Evolutionary conservation across 1,140 invertebrate species (phyloP).

Genomic region (Cyclina sinensis): DNA sequence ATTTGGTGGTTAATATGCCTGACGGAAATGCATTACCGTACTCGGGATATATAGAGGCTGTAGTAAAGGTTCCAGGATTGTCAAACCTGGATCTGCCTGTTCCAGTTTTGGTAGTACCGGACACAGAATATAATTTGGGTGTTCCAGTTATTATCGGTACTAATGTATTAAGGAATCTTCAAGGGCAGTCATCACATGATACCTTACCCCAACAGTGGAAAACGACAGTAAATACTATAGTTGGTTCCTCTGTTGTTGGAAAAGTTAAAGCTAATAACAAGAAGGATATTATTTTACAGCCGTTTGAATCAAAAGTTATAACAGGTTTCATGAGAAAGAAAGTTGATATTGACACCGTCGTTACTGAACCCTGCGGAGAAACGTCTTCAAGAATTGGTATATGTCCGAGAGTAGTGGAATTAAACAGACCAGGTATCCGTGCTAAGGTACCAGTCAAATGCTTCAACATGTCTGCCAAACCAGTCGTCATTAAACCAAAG

Average conservation of each 20-base stretch:
- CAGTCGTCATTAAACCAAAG: background rate
- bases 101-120: background rate
- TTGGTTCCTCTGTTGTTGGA: background rate
- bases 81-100: background rate
- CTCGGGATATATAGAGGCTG: background rate
- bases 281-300: background rate
- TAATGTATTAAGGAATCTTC: background rate
- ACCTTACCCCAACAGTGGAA: background rate
- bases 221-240: background rate
- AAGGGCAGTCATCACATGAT: background rate
- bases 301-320: background rate
- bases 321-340: background rate
- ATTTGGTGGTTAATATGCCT: background rate
- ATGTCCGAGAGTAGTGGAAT: background rate
- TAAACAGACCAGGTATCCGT: background rate
- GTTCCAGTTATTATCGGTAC: background rate
- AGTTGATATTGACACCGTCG: background rate
- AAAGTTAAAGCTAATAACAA: background rate
- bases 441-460: background rate
- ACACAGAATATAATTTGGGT: background rate
- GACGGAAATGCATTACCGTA: background rate
- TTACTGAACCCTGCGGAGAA: background rate
- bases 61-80: background rate
- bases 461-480: background rate
- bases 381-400: background rate